These are phyloP conservation scores for Thryonomys swinderianus DNA, from an alignment of 2,113 vertebrate genomes.

Conservation along the genomic window DNA sequence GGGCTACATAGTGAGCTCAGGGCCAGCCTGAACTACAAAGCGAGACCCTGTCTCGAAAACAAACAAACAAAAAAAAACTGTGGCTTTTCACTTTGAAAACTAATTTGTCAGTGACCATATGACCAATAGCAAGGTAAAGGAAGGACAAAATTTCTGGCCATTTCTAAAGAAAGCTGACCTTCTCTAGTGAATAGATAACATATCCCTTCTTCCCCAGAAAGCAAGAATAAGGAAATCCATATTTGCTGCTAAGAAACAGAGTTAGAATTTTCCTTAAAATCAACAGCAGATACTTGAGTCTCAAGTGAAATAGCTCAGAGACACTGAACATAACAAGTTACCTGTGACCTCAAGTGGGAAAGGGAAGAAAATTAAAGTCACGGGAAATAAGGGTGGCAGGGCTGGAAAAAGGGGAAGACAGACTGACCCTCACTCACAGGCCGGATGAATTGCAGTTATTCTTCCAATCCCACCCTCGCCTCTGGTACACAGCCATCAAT, in stretches of 20 bases:
- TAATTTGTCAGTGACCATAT: neutral
- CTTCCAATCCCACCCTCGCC: neutral
- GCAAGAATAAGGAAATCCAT: neutral
- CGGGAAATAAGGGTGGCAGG: neutral
- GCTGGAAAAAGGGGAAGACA: no score
- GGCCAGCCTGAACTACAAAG: no score
- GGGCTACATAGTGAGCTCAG: no score
- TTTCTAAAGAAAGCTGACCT: neutral
- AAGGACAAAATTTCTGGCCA: neutral
- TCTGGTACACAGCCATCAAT: neutral
- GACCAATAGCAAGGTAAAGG: neutral
- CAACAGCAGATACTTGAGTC: neutral
- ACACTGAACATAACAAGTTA: neutral
- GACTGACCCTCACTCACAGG: rapidly evolving
- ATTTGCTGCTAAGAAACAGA: neutral
- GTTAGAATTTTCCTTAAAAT: neutral
- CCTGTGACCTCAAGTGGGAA: neutral
- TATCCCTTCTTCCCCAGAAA: neutral
- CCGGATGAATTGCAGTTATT: neutral
- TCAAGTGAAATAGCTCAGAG: slow-evolving; percentile 3
- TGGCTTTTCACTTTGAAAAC: slow-evolving; percentile 1
- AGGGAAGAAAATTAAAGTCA: neutral
- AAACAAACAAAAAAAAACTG: no score
- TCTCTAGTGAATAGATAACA: neutral
- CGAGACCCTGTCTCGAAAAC: no score